Base-by-base conservation (phyloP, 2,888 invertebrate species). In the Sinotaia quadrata region DNA sequence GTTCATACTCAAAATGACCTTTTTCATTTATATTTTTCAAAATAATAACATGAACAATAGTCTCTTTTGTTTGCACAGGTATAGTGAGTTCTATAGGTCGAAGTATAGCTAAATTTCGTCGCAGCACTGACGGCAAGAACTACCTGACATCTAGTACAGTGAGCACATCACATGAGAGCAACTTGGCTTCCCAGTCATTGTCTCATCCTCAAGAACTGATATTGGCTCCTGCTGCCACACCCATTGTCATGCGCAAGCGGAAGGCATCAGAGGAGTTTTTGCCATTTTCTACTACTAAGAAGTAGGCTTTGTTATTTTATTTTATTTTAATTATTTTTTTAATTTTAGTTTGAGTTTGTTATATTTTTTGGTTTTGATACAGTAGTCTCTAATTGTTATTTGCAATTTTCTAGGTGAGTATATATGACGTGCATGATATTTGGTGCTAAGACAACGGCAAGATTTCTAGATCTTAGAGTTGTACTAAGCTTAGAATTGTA, bases 391-490 rank as follows among this genome's bases (percentile, higher is more conserved):
- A n/a, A n/a, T n/a, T n/a, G n/a, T n/a, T n/a, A n/a, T n/a, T n/a
- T n/a, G n/a, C n/a, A n/a, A n/a, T n/a, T n/a, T n/a, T n/a, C n/a
- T n/a, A n/a, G n/a, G n/a, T n/a, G n/a, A n/a, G n/a, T n/a, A n/a
- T n/a, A n/a, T n/a, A n/a, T 92, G 15, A 93, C 89, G 0, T 95
- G 95, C 93, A 96, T 94, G 62, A 96, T 90, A 83, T 94, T 94
- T 0, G 96, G 96, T 0, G 94, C 93, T 85, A 96, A 90, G 34
- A 96, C 93, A 76, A 95, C 93, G 1, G 96, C 93, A 74, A 96
- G 89, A 89, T 96, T 96, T 62, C n/a, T n/a, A n/a, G n/a, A n/a
- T n/a, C n/a, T n/a, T n/a, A n/a, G n/a, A n/a, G n/a, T n/a, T n/a
- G n/a, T n/a, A n/a, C n/a, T n/a, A n/a, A n/a, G n/a, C n/a, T n/a